Base-by-base conservation (phyloP, 2,797 vertebrate genomes). In the Enteromius fasciolatus region DNA sequence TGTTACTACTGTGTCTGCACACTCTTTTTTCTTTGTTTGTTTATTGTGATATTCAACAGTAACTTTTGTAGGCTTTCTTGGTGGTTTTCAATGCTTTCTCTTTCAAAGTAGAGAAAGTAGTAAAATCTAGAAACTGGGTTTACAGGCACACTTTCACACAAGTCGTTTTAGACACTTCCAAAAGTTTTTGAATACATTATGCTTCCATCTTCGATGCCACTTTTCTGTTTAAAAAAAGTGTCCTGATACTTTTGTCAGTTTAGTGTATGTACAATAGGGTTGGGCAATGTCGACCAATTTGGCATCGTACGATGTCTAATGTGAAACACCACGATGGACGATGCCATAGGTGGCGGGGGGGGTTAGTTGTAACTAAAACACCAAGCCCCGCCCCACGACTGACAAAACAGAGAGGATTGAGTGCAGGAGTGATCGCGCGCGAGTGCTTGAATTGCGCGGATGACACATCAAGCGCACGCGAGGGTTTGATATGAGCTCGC, bases 11-110 rank as follows among this genome's bases (percentile, higher is more conserved):
- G 8, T 81, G 10, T 25, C n/a, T 69, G 20, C 63, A 39, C 50
- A 78, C 23, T 41, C 36, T 64, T 78, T 67, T 44, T 44, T 20
- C 1, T 36, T 74, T 64, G 36, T 44, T 69, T 68, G n/a, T 59
- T 69, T 78, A 15, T 50, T 68, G 33, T 44, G 31, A 31, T 64
- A 20, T 48, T 77, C 25, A 61, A 2, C n/a, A 61, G 75, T 46
- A 63, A 57, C 23, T 61, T 74, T 25, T 36, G 9, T 52, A 28
- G 1, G 18, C 15, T 44, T 44, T 15, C 18, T 66, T 52, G 46
- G 39, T 28, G n/a, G n/a, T 61, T 61, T 76, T 17, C 33, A n/a
- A 44, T 39, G 4, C 54, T 59, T 17, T 48, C 11, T 46, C 12
- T 46, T 46, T 14, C 5, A 66, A 17, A 52, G 31, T 25, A 39